Conservation (phyloP, 2,797 vertebrate species). For the Knipowitschia caucasica region DNA sequence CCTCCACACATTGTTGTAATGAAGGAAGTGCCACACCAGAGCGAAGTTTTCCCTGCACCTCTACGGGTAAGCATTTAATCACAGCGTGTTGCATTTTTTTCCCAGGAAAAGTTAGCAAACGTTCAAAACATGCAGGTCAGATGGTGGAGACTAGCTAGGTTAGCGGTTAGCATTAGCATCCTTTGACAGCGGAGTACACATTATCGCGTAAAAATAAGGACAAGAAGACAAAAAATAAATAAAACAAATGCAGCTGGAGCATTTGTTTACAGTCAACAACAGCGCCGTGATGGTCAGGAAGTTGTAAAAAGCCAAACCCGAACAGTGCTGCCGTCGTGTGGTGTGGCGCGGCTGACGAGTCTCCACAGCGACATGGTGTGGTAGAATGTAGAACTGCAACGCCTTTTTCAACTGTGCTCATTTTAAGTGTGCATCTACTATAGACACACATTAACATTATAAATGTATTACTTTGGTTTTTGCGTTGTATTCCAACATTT, state of each 20-base stretch:
- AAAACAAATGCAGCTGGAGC: background rate
- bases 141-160: slow-evolving; percentile 7
- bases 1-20: slow-evolving; percentile 89
- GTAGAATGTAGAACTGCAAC: no score
- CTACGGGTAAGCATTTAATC: slow-evolving; percentile 83
- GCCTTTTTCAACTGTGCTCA: no score
- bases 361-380: no score
- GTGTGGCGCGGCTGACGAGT: no score
- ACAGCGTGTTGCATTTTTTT: slow-evolving; percentile 54
- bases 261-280: slow-evolving; percentile 61
- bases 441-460: no score
- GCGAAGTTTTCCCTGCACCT: slow-evolving; percentile 83
- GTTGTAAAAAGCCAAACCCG: background rate
- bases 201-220: background rate
- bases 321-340: slow-evolving; percentile 36
- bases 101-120: background rate
- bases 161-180: no score
- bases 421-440: no score
- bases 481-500: no score
- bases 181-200: no score
- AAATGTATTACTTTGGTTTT: no score
- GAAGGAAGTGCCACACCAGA: slow-evolving; percentile 87
- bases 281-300: background rate
- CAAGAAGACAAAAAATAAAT: background rate
- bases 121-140: background rate